Evolutionary conservation across 2,113 vertebrate genomes (phyloP), one percentile per base, ranked within the genome.

Genomic region (Mugil cephalus): DNA sequence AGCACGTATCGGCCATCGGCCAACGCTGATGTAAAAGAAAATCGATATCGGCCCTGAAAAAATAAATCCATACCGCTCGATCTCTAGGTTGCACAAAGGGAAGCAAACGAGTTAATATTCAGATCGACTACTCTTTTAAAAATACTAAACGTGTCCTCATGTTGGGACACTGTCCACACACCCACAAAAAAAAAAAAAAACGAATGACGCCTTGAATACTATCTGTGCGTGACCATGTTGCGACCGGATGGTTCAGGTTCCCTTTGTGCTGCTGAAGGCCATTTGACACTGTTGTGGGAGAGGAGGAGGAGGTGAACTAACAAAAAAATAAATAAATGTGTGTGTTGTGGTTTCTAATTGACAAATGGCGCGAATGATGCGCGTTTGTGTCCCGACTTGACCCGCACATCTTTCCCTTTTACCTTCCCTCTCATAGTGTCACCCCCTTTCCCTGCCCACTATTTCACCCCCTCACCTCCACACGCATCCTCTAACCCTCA

Each of bases 311-410:
- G 65, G 30, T 30, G n/a, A n/a, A 9, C 24, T 59, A 51, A 68
- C 52, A 30, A 63, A 39, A 5, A 6, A 62, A n/a, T 38, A 10
- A 70, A 64, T 47, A 52, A 74, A 45, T 67, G 54, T 54, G 66
- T 52, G 54, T 13, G 43, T 65, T 80, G n/a, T 10, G 15, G 30
- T 13, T 8, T 66, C 17, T 10, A 35, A 21, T 45, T 77, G 85
- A 86, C 11, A 43, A 58, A 74, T 61, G 19, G 19, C 10, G 10
- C 21, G 50, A 34, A 13, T 69, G 69, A 67, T 10, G n/a, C 61
- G 54, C 81, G 67, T n/a, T 42, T 65, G 56, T 80, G 88, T 86
- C 84, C 84, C 10, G 21, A n/a, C 34, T 39, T 86, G 81, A 92
- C 87, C 86, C 74, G 50, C 24, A 58, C 38, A 42, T 51, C 54